phyloP scores from a whole-genome alignment of 1,140 invertebrate genomes.

The Anadara kagoshimensis region DNA sequence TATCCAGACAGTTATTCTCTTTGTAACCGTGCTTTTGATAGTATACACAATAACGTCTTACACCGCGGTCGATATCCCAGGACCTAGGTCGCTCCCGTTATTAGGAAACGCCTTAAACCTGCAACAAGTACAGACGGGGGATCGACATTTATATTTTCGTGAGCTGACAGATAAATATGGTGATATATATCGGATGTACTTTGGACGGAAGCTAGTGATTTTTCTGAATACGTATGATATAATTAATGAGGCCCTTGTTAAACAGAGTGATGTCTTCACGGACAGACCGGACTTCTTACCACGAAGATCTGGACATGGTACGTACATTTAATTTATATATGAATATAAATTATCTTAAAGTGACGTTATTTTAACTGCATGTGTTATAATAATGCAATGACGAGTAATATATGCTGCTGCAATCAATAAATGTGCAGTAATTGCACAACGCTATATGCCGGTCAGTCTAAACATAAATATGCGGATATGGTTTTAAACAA shows the following conservation, averaged over 20 bases:
- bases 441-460: too few species aligned
- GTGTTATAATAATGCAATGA: too few species aligned
- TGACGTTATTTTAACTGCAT: too few species aligned
- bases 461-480: too few species aligned
- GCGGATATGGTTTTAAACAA: too few species aligned
- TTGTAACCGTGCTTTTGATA: conserved; percentile 84
- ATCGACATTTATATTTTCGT: conserved; percentile 11
- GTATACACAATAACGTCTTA: conserved; percentile 80
- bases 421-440: too few species aligned
- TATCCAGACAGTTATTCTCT: conserved; percentile 81
- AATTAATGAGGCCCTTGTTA: conserved; percentile 47
- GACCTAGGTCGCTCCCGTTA: conserved; percentile 34
- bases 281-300: conserved; percentile 37
- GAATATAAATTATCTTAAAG: not conserved
- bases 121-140: not conserved
- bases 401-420: too few species aligned
- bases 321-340: not conserved
- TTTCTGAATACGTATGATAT: conserved; percentile 46
- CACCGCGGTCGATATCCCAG: conserved; percentile 17
- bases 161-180: conserved; percentile 39
- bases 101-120: conserved; percentile 34
- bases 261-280: conserved; percentile 39
- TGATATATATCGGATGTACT: conserved; percentile 43
- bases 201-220: conserved; percentile 39
- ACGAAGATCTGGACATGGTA: not conserved